These are phyloP conservation scores for Montipora capricornis DNA, from an alignment of 64 coral and sea anemone species.

Conservation along the genomic window DNA sequence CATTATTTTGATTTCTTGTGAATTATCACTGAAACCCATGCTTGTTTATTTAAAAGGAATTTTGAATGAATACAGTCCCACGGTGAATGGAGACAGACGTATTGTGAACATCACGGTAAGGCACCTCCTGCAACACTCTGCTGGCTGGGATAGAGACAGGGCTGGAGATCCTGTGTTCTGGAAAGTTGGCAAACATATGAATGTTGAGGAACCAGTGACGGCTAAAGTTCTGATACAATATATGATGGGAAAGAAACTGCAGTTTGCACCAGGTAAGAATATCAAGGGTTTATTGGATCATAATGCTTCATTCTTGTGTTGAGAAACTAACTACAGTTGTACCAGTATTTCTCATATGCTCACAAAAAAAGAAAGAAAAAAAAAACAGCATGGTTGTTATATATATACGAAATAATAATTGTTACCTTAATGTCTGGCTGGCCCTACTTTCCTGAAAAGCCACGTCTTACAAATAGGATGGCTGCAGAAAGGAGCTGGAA, in stretches of 20 bases:
- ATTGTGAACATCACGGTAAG: constrained; percentile 22
- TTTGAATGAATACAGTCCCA: constrained; percentile 20
- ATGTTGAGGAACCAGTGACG: constrained; percentile 31
- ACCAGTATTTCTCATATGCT: too few species aligned
- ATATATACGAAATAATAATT: too few species aligned
- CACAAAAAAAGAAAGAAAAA: too few species aligned
- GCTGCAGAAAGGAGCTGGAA: too few species aligned
- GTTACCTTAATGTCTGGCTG: too few species aligned
- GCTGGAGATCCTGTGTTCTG: constrained; percentile 53
- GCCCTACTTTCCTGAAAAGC: too few species aligned
- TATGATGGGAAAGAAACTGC: constrained; percentile 49
- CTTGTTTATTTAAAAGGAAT: constrained; percentile 5
- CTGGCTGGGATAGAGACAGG: constrained; percentile 51
- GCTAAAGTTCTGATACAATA: constrained; percentile 32
- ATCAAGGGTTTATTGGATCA: too few species aligned
- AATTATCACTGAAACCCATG: not conserved
- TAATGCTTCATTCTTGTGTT: too few species aligned
- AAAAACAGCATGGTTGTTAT: too few species aligned
- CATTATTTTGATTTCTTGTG: not conserved
- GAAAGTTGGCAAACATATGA: constrained; percentile 43
- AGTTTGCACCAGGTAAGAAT: constrained; percentile 36
- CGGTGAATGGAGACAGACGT: constrained; percentile 12
- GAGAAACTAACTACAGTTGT: too few species aligned
- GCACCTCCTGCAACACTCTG: constrained; percentile 35
- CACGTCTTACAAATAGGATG: too few species aligned